Percentiles rank a stretch among this genome's conserved stretches.
Evolutionary conservation across 2,888 invertebrate species (phyloP).

Genomic region (Tridacna crocea): DNA sequence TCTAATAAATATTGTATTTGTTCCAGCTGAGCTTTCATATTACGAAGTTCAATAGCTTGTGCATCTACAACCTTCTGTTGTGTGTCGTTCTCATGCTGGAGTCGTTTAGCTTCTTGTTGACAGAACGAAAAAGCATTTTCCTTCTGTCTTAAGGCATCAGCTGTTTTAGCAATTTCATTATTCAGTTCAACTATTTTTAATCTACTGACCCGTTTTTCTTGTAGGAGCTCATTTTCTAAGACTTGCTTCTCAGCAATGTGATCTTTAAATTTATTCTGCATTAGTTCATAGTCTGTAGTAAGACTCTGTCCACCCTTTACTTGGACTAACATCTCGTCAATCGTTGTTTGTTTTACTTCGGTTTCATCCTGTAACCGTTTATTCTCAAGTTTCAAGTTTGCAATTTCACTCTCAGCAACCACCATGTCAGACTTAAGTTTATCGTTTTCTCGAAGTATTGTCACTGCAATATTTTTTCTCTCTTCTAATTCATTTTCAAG

Average conservation of each 20-base stretch:
- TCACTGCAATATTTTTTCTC: slow-evolving; percentile 38
- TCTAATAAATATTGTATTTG: slow-evolving; percentile 53
- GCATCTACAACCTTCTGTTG: slow-evolving; percentile 50
- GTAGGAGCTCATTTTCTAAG: slow-evolving; percentile 52
- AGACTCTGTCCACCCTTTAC: slow-evolving; percentile 41
- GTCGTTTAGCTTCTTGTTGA: slow-evolving; percentile 37
- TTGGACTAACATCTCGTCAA: slow-evolving; percentile 42
- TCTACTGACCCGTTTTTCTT: slow-evolving; percentile 52
- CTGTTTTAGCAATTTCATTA: slow-evolving; percentile 37
- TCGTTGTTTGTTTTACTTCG: slow-evolving; percentile 30
- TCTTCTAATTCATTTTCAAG: slow-evolving; percentile 38
- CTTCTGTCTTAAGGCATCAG: slow-evolving; percentile 31
- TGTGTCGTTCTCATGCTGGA: slow-evolving; percentile 51
- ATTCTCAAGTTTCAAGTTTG: slow-evolving; percentile 38
- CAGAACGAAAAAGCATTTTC: slow-evolving; percentile 39
- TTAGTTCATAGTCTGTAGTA: slow-evolving; percentile 39
- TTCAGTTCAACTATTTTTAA: slow-evolving; percentile 46
- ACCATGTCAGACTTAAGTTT: slow-evolving; percentile 41
- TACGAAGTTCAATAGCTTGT: slow-evolving; percentile 53
- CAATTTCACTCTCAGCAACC: slow-evolving; percentile 37
- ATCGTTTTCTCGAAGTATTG: slow-evolving; percentile 54
- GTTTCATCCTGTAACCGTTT: slow-evolving; percentile 39
- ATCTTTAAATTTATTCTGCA: slow-evolving; percentile 54
- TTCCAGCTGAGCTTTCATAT: slow-evolving; percentile 55
- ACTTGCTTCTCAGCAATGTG: slow-evolving; percentile 41